Evolutionary conservation across 2,797 vertebrate species (phyloP).

Genomic region (Todus mexicanus): DNA sequence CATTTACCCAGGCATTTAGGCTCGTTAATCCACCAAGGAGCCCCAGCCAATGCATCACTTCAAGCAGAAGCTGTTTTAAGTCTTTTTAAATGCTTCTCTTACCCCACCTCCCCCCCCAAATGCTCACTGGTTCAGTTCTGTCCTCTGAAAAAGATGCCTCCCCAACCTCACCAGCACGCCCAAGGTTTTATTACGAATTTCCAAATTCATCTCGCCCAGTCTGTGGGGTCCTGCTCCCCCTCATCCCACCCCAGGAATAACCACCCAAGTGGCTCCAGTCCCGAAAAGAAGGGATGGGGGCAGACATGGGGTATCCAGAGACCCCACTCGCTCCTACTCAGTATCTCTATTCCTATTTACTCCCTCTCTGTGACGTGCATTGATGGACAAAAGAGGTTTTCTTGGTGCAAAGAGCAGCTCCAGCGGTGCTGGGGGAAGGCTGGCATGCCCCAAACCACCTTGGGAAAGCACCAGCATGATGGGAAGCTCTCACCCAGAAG

Average conservation of each 20-base stretch:
- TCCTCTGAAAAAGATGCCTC: background rate
- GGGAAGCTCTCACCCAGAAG: background rate
- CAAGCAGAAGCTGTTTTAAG: background rate
- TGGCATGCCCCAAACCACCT: background rate
- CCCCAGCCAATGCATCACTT: background rate
- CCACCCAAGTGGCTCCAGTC: background rate
- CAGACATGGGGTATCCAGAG: fast-evolving
- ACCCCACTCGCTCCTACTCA: background rate
- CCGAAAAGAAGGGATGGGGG: fast-evolving
- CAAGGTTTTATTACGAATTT: background rate
- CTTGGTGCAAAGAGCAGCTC: background rate
- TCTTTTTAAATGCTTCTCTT: background rate
- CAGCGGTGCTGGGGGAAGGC: background rate
- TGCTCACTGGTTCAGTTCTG: fast-evolving
- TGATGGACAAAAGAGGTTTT: background rate
- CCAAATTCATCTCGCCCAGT: background rate
- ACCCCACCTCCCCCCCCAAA: background rate
- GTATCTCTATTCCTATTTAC: background rate
- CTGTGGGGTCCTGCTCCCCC: background rate
- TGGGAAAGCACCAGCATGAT: background rate
- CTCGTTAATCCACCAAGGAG: background rate
- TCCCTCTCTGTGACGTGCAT: background rate
- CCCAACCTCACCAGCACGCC: background rate
- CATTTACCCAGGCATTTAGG: background rate
- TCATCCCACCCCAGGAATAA: fast-evolving